Percentiles rank a stretch among this genome's conserved stretches.
These are phyloP conservation scores for Microcebus murinus DNA, from an alignment of 2,113 vertebrate genomes.

Conservation along the genomic window DNA sequence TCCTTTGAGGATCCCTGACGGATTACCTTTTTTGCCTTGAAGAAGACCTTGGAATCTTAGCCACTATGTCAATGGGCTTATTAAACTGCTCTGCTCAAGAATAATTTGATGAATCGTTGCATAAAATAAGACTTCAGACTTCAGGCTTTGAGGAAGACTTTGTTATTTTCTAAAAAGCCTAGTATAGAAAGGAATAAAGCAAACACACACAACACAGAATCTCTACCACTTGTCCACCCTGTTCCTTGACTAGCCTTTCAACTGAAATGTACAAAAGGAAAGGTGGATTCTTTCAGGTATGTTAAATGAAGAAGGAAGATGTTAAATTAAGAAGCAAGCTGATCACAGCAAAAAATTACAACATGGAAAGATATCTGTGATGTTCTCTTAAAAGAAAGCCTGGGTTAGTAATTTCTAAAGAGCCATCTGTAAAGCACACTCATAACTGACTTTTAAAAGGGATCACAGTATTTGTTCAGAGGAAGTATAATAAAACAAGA, in stretches of 20 bases:
- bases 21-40: background rate
- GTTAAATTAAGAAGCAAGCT: background rate
- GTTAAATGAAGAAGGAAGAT: background rate
- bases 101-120: background rate
- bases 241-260: background rate
- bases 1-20: background rate
- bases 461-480: background rate
- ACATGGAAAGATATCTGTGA: background rate
- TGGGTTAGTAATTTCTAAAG: background rate
- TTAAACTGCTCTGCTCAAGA: background rate
- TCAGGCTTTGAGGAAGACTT: background rate
- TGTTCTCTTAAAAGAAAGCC: background rate
- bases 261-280: slow-evolving; percentile 5
- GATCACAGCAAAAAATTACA: slow-evolving; percentile 6
- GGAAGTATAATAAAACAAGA: background rate
- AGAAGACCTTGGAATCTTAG: background rate
- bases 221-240: background rate
- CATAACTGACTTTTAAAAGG: background rate
- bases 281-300: background rate
- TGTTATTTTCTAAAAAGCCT: slow-evolving; percentile 25
- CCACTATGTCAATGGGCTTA: background rate
- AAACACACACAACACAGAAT: background rate
- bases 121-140: background rate
- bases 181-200: background rate
- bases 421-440: background rate